A percentile compares a stretch with the other conserved stretches of the same genome.
Evolutionary conservation across 2,888 invertebrate species (phyloP).

Genomic region (Leucozona laternaria): DNA sequence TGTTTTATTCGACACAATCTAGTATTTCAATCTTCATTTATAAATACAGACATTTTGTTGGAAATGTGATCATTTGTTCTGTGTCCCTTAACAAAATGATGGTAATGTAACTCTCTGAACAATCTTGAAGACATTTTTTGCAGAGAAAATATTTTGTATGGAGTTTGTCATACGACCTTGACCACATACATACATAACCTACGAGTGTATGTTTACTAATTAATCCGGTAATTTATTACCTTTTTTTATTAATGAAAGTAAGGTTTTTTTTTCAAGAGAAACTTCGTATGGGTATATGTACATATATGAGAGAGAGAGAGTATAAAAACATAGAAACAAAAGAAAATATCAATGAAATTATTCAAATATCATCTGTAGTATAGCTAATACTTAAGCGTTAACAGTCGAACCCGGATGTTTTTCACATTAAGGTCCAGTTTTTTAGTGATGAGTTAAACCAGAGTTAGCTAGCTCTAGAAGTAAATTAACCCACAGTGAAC

Average conservation of each 20-base stretch:
- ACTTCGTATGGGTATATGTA: background rate
- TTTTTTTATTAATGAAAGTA: conserved; percentile 8
- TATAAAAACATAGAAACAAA: background rate
- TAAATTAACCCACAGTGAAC: too few relatives aligned
- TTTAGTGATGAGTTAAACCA: too few relatives aligned
- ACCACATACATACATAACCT: background rate
- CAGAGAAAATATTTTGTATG: background rate
- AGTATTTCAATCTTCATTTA: conserved; percentile 20
- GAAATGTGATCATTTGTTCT: background rate
- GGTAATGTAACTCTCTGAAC: background rate
- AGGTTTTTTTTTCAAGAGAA: background rate
- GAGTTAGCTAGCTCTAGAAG: too few relatives aligned
- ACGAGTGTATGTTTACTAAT: background rate
- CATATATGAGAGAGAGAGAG: background rate
- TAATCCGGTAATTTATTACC: conserved; percentile 18
- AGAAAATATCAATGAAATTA: conserved; percentile 8
- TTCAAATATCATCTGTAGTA: background rate
- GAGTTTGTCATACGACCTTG: conserved; percentile 8
- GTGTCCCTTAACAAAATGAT: conserved; percentile 9
- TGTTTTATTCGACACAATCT: conserved; percentile 9
- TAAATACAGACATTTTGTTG: conserved; percentile 13
- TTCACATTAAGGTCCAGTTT: too few relatives aligned
- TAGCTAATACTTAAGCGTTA: background rate
- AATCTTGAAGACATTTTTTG: background rate
- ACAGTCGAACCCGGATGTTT: background rate